phyloP scores from a whole-genome alignment of 2,797 vertebrate genomes.

The Trematomus bernacchii region DNA sequence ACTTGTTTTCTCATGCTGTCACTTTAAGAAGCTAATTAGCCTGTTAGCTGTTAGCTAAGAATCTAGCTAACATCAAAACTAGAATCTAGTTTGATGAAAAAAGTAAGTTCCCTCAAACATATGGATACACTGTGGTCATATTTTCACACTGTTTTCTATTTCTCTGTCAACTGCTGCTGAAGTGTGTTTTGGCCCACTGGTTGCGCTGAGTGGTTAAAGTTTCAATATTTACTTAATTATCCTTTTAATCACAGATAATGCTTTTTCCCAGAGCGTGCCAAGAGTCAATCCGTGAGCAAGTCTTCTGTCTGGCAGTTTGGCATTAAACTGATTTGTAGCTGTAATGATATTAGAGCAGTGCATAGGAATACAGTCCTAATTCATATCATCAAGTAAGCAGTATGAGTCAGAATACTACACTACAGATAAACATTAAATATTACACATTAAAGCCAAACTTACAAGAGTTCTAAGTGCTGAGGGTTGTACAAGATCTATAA shows the following conservation, averaged over 20 bases:
- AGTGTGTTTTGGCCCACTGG: not conserved
- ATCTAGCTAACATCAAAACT: not conserved
- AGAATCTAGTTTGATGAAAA: not conserved
- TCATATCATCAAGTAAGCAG: not conserved
- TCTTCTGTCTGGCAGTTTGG: constrained; percentile 6
- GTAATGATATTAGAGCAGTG: not conserved
- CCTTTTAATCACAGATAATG: constrained; percentile 33
- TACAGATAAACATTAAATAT: not conserved
- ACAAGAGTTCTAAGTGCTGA: not conserved
- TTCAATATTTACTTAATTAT: constrained; percentile 38
- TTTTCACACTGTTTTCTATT: not conserved
- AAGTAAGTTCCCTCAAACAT: not conserved
- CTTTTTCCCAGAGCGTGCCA: constrained; percentile 23
- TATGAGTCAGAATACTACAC: not conserved
- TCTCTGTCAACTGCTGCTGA: constrained; percentile 1
- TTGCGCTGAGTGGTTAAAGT: constrained; percentile 4
- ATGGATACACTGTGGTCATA: not conserved
- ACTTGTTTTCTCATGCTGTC: not conserved
- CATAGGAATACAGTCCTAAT: not conserved
- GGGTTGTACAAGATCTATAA: not conserved
- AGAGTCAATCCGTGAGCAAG: constrained; percentile 12
- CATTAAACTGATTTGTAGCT: constrained; percentile 3
- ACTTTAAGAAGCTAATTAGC: not conserved
- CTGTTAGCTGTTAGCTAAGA: not conserved
- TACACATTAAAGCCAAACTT: not conserved